Base-by-base conservation (phyloP, 2,113 vertebrate genomes). In the Callopanchax toddi region DNA sequence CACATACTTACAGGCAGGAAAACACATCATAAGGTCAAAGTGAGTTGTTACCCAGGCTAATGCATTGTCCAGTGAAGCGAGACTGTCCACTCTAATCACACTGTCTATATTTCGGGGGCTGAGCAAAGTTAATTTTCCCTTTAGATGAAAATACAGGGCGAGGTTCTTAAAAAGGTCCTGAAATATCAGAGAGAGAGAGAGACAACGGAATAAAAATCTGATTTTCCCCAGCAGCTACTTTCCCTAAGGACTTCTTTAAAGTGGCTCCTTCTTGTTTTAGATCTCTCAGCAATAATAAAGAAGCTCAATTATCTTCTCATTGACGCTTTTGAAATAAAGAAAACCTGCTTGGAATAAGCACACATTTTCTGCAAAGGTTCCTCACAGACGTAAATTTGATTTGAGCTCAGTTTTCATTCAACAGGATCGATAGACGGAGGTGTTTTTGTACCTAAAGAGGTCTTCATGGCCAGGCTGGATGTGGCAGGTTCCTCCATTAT, bases 401-500 rank as follows among this genome's bases (percentile, higher is more conserved):
- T 36, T 36, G 2, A 36, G 2, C 34, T 7, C 34, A 36, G 11
- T 37, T 37, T 12, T 37, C 8, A 37, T 37, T 37, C 12, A 37
- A 37, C 1, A 1, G 36, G 11, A 12, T 32, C 29, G 4, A 37
- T 13, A 32, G 21, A 40, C 45, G 1, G 18, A 21, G 9, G n/a
- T n/a, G n/a, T n/a, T 1, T 1, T 8, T 40, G 65, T 95, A 99
- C 97, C 96, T 97, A 93, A 95, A 99, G 65, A 95, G 93, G 29
- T 95, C 95, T 64, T 93, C 93, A 62, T 89, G 92, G 74, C 86
- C 88, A 3, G 95, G 92, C 0, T 89, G 93, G 52, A 97, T 90
- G 84, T 96, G 96, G 82, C 97, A 99, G 50, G 96, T 98, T 56
- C 94, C 97, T 86, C 96, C 95, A 1, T 96, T 96, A 66, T 86